Evolutionary conservation across 92 coral and sea anemone species (phyloP).

Genomic region (Desmophyllum pertusum): DNA sequence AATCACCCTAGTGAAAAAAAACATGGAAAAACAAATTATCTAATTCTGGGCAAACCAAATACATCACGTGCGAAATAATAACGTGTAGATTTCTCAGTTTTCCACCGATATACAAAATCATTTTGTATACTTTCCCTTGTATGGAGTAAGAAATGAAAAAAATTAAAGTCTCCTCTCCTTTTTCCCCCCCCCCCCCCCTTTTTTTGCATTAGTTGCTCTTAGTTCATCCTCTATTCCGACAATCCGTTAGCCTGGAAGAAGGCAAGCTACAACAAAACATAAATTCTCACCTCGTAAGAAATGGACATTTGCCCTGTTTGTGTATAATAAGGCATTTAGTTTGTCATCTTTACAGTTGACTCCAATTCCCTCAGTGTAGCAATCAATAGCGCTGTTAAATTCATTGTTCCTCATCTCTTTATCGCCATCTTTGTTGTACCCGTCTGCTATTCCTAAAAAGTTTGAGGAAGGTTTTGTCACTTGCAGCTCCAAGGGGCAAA

Average conservation of each 20-base stretch:
- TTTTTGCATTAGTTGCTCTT: too few relatives aligned
- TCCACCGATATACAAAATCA: too few relatives aligned
- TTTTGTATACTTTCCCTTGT: too few relatives aligned
- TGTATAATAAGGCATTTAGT: background rate
- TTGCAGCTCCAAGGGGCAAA: background rate
- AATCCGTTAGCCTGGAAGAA: background rate
- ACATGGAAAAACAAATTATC: too few relatives aligned
- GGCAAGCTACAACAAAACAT: background rate
- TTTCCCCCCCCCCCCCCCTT: too few relatives aligned
- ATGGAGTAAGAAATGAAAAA: too few relatives aligned
- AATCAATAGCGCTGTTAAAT: constrained; percentile 6
- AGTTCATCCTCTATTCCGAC: too few relatives aligned
- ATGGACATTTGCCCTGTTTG: constrained; percentile 11
- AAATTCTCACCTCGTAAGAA: constrained; percentile 1
- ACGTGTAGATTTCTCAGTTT: too few relatives aligned
- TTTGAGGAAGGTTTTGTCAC: background rate
- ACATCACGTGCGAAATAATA: too few relatives aligned
- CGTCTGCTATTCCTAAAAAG: constrained; percentile 20
- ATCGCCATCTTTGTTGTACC: constrained; percentile 22
- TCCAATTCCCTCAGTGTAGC: constrained; percentile 20
- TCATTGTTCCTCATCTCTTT: background rate
- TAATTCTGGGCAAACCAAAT: too few relatives aligned
- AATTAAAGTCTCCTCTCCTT: too few relatives aligned
- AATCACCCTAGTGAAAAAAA: too few relatives aligned
- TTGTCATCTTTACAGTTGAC: constrained; percentile 22